Conservation (phyloP, 1,140 invertebrate species). For the Drosophila nikananu region DNA sequence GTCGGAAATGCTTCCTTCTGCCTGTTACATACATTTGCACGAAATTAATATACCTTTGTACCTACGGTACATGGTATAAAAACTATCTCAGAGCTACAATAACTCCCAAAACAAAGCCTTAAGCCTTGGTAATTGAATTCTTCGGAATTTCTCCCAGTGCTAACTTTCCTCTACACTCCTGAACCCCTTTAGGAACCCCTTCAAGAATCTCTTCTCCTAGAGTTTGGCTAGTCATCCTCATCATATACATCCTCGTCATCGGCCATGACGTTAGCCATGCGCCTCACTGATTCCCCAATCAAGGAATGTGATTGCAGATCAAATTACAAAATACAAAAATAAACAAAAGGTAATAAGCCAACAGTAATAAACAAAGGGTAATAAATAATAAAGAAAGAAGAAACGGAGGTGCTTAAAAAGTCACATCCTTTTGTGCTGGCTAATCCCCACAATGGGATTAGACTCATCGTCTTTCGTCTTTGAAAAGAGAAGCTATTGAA, state of each 20-base stretch:
- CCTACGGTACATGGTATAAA: too few species aligned
- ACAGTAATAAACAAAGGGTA: background rate
- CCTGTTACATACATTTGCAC: too few species aligned
- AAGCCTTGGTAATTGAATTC: background rate
- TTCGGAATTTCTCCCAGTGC: background rate
- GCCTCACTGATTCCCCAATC: constrained; percentile 8
- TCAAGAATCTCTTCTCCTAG: constrained; percentile 5
- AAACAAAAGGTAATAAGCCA: background rate
- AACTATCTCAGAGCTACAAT: background rate
- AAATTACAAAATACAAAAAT: constrained; percentile 10
- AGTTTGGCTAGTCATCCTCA: constrained; percentile 11
- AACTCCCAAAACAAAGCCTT: background rate
- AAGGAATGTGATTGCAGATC: constrained; percentile 26
- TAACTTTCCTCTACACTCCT: background rate
- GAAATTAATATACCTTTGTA: too few species aligned
- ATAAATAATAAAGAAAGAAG: background rate
- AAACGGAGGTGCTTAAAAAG: background rate
- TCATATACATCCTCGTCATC: constrained; percentile 12
- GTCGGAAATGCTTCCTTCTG: too few species aligned
- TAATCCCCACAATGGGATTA: constrained; percentile 23
- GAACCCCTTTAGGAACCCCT: background rate
- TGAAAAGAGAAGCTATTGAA: background rate
- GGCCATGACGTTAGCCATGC: constrained; percentile 2
- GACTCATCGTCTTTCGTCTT: background rate
- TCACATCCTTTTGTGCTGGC: constrained; percentile 23